phyloP scores from a whole-genome alignment of 2,888 invertebrate species.

The Nemurella pictetii region DNA sequence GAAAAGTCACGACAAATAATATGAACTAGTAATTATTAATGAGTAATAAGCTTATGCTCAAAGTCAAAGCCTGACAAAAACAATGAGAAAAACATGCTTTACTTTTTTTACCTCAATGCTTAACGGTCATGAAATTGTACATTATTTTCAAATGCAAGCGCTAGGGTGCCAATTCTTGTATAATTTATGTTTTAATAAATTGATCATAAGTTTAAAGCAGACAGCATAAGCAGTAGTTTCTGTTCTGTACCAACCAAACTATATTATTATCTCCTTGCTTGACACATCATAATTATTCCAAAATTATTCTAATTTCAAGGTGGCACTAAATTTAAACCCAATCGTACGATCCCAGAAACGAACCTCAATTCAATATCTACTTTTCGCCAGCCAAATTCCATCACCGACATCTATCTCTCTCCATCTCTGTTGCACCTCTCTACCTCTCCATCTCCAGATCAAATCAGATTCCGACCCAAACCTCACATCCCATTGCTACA shows the following conservation, averaged over 20 bases:
- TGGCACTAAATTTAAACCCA: background rate
- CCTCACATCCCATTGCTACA: background rate
- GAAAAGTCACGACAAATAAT: background rate
- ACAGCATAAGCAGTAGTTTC: background rate
- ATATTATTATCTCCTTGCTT: background rate
- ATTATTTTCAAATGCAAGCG: background rate
- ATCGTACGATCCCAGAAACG: background rate
- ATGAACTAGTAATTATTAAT: background rate
- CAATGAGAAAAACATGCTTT: background rate
- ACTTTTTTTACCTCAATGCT: too few species aligned
- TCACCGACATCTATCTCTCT: background rate
- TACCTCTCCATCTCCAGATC: background rate
- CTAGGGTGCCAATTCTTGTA: background rate
- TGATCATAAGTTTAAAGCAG: background rate
- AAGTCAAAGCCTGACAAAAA: background rate
- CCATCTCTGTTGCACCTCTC: background rate
- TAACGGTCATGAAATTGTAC: background rate
- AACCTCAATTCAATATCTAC: background rate
- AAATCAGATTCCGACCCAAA: background rate
- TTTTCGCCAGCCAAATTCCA: background rate
- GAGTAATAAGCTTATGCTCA: background rate
- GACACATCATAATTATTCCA: background rate
- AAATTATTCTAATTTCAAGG: background rate
- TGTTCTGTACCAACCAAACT: background rate
- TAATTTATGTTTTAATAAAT: background rate